Evolutionary conservation across 2,797 vertebrate species (phyloP).

Genomic region (Borostomias antarcticus): DNA sequence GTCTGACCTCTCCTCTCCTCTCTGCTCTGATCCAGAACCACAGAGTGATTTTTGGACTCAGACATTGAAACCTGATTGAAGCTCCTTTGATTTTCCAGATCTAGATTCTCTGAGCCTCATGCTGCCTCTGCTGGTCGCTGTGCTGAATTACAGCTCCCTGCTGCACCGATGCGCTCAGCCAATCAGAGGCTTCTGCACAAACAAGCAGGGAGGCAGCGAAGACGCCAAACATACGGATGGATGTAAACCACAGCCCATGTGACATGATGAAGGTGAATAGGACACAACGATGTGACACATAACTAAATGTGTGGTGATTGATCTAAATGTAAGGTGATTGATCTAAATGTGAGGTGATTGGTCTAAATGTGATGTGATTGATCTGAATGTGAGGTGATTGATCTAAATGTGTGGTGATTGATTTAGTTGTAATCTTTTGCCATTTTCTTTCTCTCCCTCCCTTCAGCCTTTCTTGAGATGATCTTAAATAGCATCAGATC

Average conservation of each 20-base stretch:
- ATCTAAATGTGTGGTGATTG: not conserved
- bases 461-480: constrained; percentile 26
- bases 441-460: constrained; percentile 23
- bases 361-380: not conserved
- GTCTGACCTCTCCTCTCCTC: not conserved
- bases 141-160: constrained; percentile 19
- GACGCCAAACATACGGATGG: not conserved
- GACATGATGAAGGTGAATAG: not conserved
- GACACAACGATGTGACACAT: not conserved
- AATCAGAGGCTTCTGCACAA: constrained; percentile 4
- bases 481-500: constrained; percentile 66
- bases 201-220: constrained; percentile 1
- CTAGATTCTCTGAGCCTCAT: constrained; percentile 5
- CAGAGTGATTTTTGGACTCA: not conserved
- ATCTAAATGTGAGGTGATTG: not conserved
- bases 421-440: constrained; percentile 13
- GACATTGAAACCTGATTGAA: constrained; percentile 19
- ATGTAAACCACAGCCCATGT: not conserved
- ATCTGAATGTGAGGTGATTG: not conserved
- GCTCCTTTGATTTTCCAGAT: constrained; percentile 28
- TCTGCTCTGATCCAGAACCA: no score
- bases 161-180: constrained; percentile 9
- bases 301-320: no score
- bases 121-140: constrained; percentile 5
- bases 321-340: no score